Evolutionary conservation across 2,888 invertebrate genomes (phyloP).

Genomic region (Lymantria monacha): DNA sequence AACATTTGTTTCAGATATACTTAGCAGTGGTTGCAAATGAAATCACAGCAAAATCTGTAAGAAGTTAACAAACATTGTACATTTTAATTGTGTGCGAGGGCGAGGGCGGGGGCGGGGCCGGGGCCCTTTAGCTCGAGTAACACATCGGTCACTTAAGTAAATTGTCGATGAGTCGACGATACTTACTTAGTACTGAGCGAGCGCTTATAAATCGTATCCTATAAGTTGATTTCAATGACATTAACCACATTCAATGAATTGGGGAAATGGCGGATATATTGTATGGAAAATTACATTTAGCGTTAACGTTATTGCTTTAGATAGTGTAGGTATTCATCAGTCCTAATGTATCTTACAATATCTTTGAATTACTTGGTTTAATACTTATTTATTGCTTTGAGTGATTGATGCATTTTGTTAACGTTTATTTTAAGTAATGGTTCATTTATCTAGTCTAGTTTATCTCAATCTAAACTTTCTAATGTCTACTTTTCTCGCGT

Average conservation of each 20-base stretch:
- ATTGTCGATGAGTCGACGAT: constrained; percentile 31
- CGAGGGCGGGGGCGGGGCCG: background rate
- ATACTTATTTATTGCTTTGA: no score
- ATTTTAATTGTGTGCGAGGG: background rate
- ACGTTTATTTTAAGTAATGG: no score
- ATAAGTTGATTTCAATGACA: constrained; percentile 17
- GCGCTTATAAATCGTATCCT: constrained; percentile 18
- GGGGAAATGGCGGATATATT: background rate
- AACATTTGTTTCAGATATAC: no score
- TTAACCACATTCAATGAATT: constrained; percentile 4
- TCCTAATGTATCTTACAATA: no score
- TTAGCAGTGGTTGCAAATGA: background rate
- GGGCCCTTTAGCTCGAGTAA: constrained; percentile 10
- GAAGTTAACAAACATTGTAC: background rate
- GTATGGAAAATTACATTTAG: background rate
- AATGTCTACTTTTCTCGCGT: no score
- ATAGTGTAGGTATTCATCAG: no score
- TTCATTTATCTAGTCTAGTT: no score
- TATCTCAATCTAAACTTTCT: no score
- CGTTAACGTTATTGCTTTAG: background rate
- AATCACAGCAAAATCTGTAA: background rate
- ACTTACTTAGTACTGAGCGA: constrained; percentile 19
- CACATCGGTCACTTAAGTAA: constrained; percentile 23
- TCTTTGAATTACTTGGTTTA: no score
- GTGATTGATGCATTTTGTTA: no score